phyloP scores from a whole-genome alignment of 2,113 vertebrate genomes.

The Coptodon rendalli region DNA sequence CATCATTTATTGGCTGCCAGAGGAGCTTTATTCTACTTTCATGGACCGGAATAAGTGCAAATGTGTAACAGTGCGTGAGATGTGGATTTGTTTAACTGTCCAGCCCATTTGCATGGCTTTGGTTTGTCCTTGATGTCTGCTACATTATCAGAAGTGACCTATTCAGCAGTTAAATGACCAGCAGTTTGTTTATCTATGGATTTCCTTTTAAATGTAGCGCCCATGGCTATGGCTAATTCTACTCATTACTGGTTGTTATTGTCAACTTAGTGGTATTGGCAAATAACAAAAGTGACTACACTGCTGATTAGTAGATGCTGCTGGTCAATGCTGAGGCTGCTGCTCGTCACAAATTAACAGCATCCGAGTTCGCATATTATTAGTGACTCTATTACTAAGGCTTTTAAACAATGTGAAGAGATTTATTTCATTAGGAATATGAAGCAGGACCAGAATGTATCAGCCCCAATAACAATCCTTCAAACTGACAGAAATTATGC shows the following conservation, averaged over 20 bases:
- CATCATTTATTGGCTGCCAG: background rate
- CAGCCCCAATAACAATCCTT: background rate
- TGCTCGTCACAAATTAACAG: background rate
- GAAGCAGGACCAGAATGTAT: constrained; percentile 9
- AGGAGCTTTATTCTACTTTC: background rate
- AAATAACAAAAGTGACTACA: background rate
- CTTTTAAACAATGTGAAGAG: background rate
- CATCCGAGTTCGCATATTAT: background rate
- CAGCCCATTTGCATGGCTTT: background rate
- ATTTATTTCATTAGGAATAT: background rate
- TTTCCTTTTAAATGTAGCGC: background rate
- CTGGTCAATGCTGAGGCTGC: background rate
- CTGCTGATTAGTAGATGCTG: background rate
- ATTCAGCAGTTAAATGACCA: background rate
- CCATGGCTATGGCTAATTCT: background rate
- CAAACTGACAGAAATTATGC: background rate
- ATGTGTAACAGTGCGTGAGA: background rate
- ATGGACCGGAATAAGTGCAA: background rate
- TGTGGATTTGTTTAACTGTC: background rate
- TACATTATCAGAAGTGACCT: background rate
- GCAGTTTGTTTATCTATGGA: constrained; percentile 3
- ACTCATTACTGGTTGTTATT: constrained; percentile 13
- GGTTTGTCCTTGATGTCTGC: background rate
- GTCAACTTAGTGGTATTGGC: constrained; percentile 26
- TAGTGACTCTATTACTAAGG: background rate